Percentiles rank a stretch among this genome's conserved stretches.
These are phyloP conservation scores for Chelon auratus DNA, from an alignment of 2,797 vertebrate species.

Conservation along the genomic window DNA sequence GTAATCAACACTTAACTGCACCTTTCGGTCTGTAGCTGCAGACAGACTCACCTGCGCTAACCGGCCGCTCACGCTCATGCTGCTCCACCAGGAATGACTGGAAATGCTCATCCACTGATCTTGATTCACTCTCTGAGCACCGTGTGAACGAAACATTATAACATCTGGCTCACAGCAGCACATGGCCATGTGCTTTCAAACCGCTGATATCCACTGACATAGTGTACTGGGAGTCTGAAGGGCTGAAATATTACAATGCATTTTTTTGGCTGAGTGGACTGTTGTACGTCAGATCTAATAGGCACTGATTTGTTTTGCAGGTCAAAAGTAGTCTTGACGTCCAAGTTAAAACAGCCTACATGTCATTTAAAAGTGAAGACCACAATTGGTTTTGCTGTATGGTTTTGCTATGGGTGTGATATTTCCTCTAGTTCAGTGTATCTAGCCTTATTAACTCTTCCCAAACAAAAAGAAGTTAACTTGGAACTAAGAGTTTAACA, in stretches of 20 bases:
- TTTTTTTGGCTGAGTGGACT: conserved; percentile 19
- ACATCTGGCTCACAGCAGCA: conserved; percentile 31
- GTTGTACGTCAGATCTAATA: neutral
- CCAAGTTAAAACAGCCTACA: neutral
- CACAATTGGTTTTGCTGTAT: neutral
- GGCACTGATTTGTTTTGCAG: conserved; percentile 21
- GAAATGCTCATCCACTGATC: conserved; percentile 71
- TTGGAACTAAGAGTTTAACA: neutral
- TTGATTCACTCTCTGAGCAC: conserved; percentile 36
- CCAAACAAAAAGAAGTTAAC: neutral
- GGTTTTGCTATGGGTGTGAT: neutral
- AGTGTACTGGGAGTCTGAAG: conserved; percentile 26
- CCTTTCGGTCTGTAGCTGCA: conserved; percentile 61
- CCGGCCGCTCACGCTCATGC: conserved; percentile 61
- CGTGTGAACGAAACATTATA: conserved; percentile 1
- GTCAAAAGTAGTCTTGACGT: conserved; percentile 17
- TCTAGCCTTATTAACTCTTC: neutral
- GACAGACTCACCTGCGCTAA: conserved; percentile 51
- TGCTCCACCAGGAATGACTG: conserved; percentile 69
- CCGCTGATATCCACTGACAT: conserved; percentile 34
- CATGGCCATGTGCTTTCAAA: conserved; percentile 31
- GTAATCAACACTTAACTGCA: conserved; percentile 64
- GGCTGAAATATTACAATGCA: neutral
- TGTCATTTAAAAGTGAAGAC: neutral
- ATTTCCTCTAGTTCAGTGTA: too few species aligned